Percentiles rank a stretch among this genome's conserved stretches.
Conservation (phyloP, 2,113 vertebrate genomes). For the Jaculus jaculus region DNA sequence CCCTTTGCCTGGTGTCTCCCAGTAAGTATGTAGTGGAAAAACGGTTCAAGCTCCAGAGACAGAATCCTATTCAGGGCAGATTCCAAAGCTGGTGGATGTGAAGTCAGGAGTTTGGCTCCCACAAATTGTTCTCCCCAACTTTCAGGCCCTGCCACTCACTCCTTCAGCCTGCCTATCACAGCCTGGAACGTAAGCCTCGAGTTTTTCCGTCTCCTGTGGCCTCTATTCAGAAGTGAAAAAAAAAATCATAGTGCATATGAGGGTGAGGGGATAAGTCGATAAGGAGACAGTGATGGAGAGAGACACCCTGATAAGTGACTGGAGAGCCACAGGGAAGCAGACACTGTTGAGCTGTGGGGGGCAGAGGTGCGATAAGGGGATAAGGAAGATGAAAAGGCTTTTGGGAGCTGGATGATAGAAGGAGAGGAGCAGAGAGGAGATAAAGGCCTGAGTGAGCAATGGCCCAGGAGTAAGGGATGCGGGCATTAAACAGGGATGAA, state of each 20-base stretch:
- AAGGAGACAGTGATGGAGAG: constrained; percentile 41
- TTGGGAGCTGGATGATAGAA: background rate
- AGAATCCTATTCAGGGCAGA: background rate
- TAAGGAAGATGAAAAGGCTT: constrained; percentile 23
- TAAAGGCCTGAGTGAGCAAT: background rate
- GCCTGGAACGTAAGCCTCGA: background rate
- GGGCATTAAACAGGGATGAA: background rate
- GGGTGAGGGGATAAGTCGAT: constrained; percentile 34
- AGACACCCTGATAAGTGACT: constrained; percentile 37
- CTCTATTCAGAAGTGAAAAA: constrained; percentile 25
- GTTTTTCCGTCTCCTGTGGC: background rate
- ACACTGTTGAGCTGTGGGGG: background rate
- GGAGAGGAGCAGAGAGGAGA: background rate
- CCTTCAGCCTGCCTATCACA: background rate
- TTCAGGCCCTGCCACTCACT: background rate
- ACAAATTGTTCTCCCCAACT: background rate
- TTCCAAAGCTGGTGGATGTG: background rate
- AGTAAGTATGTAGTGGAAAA: background rate
- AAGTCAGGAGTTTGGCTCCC: background rate
- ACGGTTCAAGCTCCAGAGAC: background rate
- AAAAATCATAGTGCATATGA: constrained; percentile 5
- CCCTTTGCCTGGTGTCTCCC: background rate
- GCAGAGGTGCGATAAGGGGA: background rate
- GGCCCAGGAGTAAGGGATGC: background rate
- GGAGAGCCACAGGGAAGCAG: constrained; percentile 21